Evolutionary conservation across 2,797 vertebrate genomes (phyloP), one percentile per base, ranked within the genome.

Genomic region (Cossypha polioptera): DNA sequence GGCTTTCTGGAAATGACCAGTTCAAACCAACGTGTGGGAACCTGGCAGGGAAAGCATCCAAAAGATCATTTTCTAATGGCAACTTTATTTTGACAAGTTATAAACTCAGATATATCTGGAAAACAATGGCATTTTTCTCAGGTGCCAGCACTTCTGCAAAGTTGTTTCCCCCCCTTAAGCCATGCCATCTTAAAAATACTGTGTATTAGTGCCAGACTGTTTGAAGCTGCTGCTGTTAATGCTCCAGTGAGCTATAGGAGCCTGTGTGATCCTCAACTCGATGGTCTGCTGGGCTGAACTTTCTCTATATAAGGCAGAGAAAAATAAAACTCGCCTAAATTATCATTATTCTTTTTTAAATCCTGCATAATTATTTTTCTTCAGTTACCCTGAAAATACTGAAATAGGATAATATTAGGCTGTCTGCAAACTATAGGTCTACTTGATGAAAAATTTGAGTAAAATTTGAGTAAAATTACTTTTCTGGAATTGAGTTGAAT

Each of bases 71-170:
- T 93, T 92, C 90, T 94, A 91, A 92, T n/a, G 59, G 59, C 58
- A 93, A 42, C 74, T 79, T 61, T 78, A 66, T 95, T 94, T 94
- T 96, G 94, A 93, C 58, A 62, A 86, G 54, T 82, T 90, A 69
- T 76, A 91, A 95, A 87, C 63, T 95, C 83, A 28, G 86, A 63
- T 86, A 68, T 89, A 42, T 19, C 88, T 92, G 88, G 72, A 82
- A 97, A 96, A 80, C 5, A 21, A 76, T 75, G 80, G n/a, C 51
- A 47, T 95, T 95, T 94, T 91, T 92, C 83, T 96, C 77, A 91
- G 83, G 80, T 93, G 91, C 89, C 91, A 93, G 69, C 83, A 85
- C 69, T 90, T 94, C 67, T 86, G 63, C 43, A 71, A 73, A 92
- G 79, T 75, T 77, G 50, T 63, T 86, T 81, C 51, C 40, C 40